Conservation (phyloP, 2,113 vertebrate genomes). For the Craseonycteris thonglongyai region DNA sequence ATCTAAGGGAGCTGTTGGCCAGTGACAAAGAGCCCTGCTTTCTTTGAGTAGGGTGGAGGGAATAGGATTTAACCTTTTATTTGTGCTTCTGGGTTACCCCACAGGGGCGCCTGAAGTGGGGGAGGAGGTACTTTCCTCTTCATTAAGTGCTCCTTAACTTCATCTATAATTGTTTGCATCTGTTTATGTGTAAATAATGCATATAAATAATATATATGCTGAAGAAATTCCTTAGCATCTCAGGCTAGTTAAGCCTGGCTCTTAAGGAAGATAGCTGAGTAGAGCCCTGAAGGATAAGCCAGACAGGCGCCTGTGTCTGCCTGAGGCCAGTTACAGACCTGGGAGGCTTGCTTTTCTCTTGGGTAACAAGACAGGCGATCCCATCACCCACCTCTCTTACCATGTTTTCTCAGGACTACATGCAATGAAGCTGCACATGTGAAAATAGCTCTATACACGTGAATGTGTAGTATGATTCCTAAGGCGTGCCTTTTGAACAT, state of each 20-base stretch:
- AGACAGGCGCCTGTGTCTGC: not conserved
- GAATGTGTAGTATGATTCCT: not conserved
- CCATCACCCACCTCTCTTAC: not conserved
- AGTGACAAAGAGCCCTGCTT: not conserved
- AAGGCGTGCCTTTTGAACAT: not conserved
- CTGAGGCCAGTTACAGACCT: not conserved
- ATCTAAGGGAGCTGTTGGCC: not conserved
- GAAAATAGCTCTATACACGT: not conserved
- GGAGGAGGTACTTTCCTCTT: not conserved
- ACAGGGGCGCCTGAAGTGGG: not conserved
- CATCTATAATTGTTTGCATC: slow-evolving; percentile 8
- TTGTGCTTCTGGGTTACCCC: not conserved
- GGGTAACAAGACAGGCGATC: not conserved
- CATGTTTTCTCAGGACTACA: not conserved
- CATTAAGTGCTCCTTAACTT: not conserved
- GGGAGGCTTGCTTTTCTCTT: not conserved
- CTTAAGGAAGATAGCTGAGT: not conserved
- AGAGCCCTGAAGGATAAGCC: not conserved
- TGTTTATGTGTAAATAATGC: slow-evolving; percentile 38
- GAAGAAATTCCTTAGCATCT: not conserved
- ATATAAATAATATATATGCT: not conserved
- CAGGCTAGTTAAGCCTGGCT: not conserved
- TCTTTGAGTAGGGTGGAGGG: not conserved
- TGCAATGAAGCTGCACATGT: not conserved
- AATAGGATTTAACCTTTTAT: not conserved